Base-by-base conservation (phyloP, 2,888 invertebrate genomes). In the Dryobotodes eremita region DNA sequence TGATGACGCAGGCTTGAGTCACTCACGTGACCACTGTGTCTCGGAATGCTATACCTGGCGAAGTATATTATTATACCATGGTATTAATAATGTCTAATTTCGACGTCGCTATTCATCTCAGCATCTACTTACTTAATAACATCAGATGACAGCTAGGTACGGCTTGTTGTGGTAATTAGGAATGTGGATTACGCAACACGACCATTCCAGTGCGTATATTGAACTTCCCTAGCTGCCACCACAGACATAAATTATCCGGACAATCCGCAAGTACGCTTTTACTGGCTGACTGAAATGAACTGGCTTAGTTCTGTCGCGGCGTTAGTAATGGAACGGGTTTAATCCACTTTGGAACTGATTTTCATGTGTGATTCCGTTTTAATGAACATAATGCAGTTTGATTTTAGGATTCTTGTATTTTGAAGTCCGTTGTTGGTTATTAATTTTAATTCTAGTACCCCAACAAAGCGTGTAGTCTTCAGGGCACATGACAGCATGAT, bases 201-300 rank as follows among this genome's bases (percentile, higher is more conserved):
- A 65, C 74, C 77, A 84, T 83, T 75, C 77, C 74, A 76, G 80
- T 79, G 88, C 81, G 82, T 88, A 80, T 80, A 86, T 82, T 70
- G 86, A 86, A 83, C 83, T 77, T 83, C 77, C 86, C 75, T 75
- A 71, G 73, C 81, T 75, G 62, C 79, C 72, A 80, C 88, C 86
- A 74, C 88, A 83, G 71, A 86, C 86, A 86, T 88, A 88, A 89
- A 88, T 88, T 89, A 86, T 66, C 68, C 74, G 69, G 83, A 87
- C 81, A 88, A 87, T 82, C 84, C 83, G 86, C 86, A 88, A 86
- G 88, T 68, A 88, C 82, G 85, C 85, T 77, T 88, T 89, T 87
- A 84, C 89, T 75, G 80, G 82, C 77, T 87, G 82, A 65, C 72
- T 80, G 78, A 86, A 89, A 86, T 84, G 88, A 81, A 89, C 88